Evolutionary conservation across 2,888 invertebrate species (phyloP).

Genomic region (Ligdia adustata): DNA sequence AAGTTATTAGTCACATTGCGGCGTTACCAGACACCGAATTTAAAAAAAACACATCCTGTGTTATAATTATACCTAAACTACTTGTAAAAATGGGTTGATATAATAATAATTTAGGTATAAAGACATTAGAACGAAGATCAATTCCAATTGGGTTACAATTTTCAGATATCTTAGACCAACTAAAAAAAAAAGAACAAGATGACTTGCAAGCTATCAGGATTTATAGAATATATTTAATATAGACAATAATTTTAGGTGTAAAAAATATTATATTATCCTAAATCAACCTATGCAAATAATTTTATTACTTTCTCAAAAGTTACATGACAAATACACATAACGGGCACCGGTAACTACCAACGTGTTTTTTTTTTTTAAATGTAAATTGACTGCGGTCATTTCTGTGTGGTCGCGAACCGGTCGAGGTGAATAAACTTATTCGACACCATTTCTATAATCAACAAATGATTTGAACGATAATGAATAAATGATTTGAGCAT

Average conservation of each 20-base stretch:
- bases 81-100: no score
- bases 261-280: not conserved
- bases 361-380: slow-evolving; percentile 39
- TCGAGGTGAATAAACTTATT: slow-evolving; percentile 62
- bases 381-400: slow-evolving; percentile 7
- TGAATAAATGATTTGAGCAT: slow-evolving; percentile 17
- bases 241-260: no score
- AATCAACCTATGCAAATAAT: slow-evolving; percentile 4
- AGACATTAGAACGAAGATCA: no score
- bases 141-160: no score
- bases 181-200: no score
- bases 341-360: slow-evolving; percentile 46
- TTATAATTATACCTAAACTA: no score
- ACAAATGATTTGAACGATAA: slow-evolving; percentile 16
- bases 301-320: slow-evolving; percentile 34
- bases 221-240: no score
- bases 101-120: no score
- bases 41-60: slow-evolving; percentile 2
- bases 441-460: slow-evolving; percentile 48
- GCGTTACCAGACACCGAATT: not conserved
- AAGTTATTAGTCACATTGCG: slow-evolving; percentile 1
- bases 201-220: no score
- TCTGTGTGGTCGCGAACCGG: slow-evolving; percentile 47
- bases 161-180: no score
- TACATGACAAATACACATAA: slow-evolving; percentile 43